Conservation (phyloP, 2,888 invertebrate species). For the Callyntrura guangdongensis region DNA sequence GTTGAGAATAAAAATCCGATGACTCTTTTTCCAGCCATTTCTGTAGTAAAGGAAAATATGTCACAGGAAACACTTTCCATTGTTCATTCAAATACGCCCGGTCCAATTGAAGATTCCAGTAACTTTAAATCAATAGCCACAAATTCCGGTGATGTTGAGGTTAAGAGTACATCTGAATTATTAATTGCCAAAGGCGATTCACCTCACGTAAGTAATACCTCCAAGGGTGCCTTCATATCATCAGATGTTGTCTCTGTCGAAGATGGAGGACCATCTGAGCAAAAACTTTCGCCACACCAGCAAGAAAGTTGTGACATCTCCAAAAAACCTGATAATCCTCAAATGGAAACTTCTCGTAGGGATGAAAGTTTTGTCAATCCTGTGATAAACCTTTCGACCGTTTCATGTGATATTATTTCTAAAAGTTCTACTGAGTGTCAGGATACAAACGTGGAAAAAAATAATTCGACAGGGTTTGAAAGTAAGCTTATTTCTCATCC, state of each 20-base stretch:
- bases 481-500: conserved; percentile 34
- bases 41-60: background rate
- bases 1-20: background rate
- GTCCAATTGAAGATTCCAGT: too few relatives aligned
- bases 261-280: background rate
- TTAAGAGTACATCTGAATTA: background rate
- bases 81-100: too few relatives aligned
- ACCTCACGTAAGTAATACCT: conserved; percentile 40
- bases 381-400: conserved; percentile 76
- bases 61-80: background rate
- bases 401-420: conserved; percentile 72
- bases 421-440: conserved; percentile 32
- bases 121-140: background rate
- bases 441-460: background rate
- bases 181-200: background rate
- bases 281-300: conserved; percentile 19
- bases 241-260: background rate
- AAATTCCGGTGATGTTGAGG: background rate
- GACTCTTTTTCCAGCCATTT: background rate
- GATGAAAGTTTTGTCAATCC: conserved; percentile 70
- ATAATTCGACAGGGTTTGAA: conserved; percentile 64
- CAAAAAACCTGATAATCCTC: conserved; percentile 36
- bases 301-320: background rate
- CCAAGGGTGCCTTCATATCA: conserved; percentile 74
- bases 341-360: background rate